Conservation (phyloP, 2,888 invertebrate genomes). For the Chymomyza caudatula region DNA sequence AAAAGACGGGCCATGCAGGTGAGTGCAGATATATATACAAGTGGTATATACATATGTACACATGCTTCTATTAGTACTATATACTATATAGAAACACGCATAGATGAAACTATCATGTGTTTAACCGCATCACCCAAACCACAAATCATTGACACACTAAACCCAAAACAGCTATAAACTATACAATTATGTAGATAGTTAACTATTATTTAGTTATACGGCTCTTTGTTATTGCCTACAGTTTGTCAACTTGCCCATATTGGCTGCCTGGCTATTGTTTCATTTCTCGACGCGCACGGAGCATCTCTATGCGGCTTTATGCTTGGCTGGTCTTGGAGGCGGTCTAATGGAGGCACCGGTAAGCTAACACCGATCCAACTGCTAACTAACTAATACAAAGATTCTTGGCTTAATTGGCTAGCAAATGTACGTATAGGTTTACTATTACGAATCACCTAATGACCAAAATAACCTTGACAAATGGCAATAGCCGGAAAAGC, state of each 20-base stretch:
- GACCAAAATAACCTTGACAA: not conserved
- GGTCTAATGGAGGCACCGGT: slow-evolving; percentile 90
- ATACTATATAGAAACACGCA: not conserved
- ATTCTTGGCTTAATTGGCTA: not conserved
- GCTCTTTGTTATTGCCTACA: slow-evolving; percentile 35
- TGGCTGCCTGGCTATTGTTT: slow-evolving; percentile 86
- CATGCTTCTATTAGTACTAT: too few species aligned
- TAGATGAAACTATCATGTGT: not conserved
- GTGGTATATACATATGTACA: too few species aligned
- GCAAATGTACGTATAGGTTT: not conserved
- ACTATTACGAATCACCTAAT: too few species aligned
- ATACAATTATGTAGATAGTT: slow-evolving; percentile 39
- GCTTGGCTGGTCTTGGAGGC: slow-evolving; percentile 86
- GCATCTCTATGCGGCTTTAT: slow-evolving; percentile 85
- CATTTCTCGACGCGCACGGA: slow-evolving; percentile 82
- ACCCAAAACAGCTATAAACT: slow-evolving; percentile 30
- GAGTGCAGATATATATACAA: slow-evolving; percentile 14
- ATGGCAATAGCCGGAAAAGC: not conserved
- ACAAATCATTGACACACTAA: slow-evolving; percentile 50
- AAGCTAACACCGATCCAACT: slow-evolving; percentile 71
- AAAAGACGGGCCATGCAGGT: slow-evolving; percentile 86
- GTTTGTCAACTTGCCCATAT: slow-evolving; percentile 85
- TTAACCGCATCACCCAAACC: slow-evolving; percentile 13
- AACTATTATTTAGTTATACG: not conserved
- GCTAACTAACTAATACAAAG: not conserved